Percentiles rank a stretch among this genome's conserved stretches.
phyloP scores from a whole-genome alignment of 1,140 invertebrate genomes.

The Leptopilina boulardi region DNA sequence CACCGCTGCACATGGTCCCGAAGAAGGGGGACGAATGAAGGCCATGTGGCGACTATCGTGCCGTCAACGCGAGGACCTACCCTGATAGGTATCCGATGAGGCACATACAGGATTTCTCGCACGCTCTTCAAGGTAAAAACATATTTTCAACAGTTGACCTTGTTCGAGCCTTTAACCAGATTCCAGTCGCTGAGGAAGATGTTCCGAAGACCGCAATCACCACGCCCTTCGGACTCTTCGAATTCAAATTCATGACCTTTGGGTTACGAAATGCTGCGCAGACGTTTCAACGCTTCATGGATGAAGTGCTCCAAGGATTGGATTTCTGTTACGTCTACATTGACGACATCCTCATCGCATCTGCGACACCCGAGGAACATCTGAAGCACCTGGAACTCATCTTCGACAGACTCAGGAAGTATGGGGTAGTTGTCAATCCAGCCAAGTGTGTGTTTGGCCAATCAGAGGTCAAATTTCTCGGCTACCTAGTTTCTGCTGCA shows the following conservation, averaged over 20 bases:
- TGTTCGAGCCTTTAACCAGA: conserved; percentile 46
- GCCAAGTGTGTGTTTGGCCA: conserved; percentile 45
- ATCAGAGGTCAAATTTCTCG: conserved; percentile 42
- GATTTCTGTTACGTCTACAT: conserved; percentile 57
- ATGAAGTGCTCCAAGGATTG: conserved; percentile 64
- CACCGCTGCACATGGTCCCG: background rate
- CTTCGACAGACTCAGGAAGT: conserved; percentile 38
- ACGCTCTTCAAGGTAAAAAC: background rate
- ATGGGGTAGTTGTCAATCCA: conserved; percentile 44
- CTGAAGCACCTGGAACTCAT: conserved; percentile 36
- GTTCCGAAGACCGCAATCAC: too few relatives aligned
- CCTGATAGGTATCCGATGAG: background rate
- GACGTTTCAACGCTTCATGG: conserved; percentile 33
- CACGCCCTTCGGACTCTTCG: too few relatives aligned
- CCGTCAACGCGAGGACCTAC: background rate
- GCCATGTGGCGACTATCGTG: background rate
- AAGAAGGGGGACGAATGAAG: background rate
- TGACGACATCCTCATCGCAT: conserved; percentile 61
- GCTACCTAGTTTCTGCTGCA: conserved; percentile 31
- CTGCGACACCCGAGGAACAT: conserved; percentile 42
- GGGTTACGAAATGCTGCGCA: conserved; percentile 64
- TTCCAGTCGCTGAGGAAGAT: too few relatives aligned
- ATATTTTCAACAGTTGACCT: conserved; percentile 45
- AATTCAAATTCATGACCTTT: conserved; percentile 62
- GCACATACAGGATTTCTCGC: background rate